These are phyloP conservation scores for Alviniconcha strummeri DNA, from an alignment of 2,888 invertebrate genomes.

Conservation along the genomic window DNA sequence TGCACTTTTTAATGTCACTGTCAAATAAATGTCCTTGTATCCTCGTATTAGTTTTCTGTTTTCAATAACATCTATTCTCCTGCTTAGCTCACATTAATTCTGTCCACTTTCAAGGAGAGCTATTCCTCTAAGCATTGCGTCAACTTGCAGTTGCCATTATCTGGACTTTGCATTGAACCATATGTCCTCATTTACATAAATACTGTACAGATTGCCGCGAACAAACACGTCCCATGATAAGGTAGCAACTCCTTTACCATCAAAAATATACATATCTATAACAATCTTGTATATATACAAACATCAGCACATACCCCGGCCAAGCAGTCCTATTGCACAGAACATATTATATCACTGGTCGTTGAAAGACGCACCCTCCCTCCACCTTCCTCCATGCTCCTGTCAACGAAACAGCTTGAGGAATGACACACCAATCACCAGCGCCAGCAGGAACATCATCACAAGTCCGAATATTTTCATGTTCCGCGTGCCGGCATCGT, in stretches of 20 bases:
- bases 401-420: background rate
- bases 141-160: no score
- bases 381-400: background rate
- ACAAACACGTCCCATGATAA: background rate
- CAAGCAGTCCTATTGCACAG: background rate
- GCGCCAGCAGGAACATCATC: conserved; percentile 13
- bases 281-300: background rate
- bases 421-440: conserved; percentile 22
- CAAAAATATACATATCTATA: background rate
- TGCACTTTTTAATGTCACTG: no score
- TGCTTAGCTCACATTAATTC: no score
- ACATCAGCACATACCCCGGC: background rate
- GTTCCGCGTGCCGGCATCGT: conserved; percentile 24
- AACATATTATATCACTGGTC: no score
- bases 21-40: no score
- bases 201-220: background rate
- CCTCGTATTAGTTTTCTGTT: no score
- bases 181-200: no score
- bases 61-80: no score
- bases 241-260: background rate
- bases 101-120: no score
- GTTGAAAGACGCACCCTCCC: background rate
- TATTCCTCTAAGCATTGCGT: no score
- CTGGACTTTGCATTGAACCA: no score
- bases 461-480: conserved; percentile 26